Base-by-base conservation (phyloP, 2,888 invertebrate species). In the Eumerus sabulonum region DNA sequence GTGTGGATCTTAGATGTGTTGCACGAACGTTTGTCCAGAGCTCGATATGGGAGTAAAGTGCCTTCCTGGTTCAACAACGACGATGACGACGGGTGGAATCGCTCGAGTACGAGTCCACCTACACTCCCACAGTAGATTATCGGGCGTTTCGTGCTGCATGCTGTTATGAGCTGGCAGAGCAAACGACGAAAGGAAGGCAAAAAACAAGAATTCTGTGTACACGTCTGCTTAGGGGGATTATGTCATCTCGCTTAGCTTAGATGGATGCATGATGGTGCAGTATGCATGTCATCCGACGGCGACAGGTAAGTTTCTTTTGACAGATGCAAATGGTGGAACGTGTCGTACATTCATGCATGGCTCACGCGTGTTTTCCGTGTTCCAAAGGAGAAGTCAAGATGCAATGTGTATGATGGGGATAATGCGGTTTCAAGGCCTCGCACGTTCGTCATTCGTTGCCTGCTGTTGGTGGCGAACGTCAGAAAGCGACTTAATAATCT, bases 241-340 rank as follows among this genome's bases (percentile, higher is more conserved):
- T 63, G 68, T 68, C 68, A 68, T 74, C 62, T 62, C 50, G 57
- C 45, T 74, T 47, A n/a, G 0, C 9, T 35, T 1, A 11, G 27
- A 56, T 54, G 51, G 27, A 27, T 27, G 27, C 27, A 27, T 27
- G 27, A 27, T 27, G 27, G 27, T 27, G 27, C 27, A 27, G 27
- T 27, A 27, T 44, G 35, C 48, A 60, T 1, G 14, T 42, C 68
- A 62, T 45, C 62, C 68, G 74, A 74, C 40, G 60, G 62, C 62
- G 68, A 74, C 74, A 68, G 56, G 74, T 74, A 51, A 68, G 63
- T 74, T 68, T 57, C 66, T 36, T 73, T 67, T 57, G 66, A 50
- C 67, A 54, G 53, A 73, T 66, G 66, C 53, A 67, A 60, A 60
- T 47, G 13, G 19, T 14, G 27, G 27, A 27, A 27, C 27, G 27